Evolutionary conservation across 2,797 vertebrate genomes (phyloP), one percentile per base, ranked within the genome.

Genomic region (Linurgus olivaceus): DNA sequence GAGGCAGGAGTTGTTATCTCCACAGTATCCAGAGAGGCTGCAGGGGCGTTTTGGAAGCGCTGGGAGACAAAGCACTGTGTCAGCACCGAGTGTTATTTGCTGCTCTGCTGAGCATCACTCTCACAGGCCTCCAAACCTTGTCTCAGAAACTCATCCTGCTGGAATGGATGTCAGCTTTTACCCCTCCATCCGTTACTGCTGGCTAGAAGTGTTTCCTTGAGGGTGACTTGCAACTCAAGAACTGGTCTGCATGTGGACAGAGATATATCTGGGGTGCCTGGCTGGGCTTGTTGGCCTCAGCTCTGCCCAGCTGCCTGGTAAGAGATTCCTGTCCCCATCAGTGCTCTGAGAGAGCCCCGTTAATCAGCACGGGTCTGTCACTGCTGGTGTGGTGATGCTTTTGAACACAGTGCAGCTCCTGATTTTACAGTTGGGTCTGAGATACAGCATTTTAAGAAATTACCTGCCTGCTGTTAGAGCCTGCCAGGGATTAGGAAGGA

Each of bases 1-100:
- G 62, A 50, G 81, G 48, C 29, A 5, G 0, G 1, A 19, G 35
- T 10, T 71, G 45, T 37, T 58, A 31, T 48, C 86, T 55, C 23
- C 17, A 4, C 48, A 23, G 63, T 7, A 10, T 26, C 33, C 9
- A 17, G 31, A 44, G 68, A 50, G 90, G 78, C 95, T 88, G 94
- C 79, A 25, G 12, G 11, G 0, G 65, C 5, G 1, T 52, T 72
- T 52, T 62, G 66, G 77, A 62, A 77, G 73, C 5, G 17, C 74
- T 38, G 67, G 73, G 75, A 96, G 94, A 96, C 94, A 94, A 96
- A 95, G 96, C 94, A 25, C 72, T 17, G 33, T 90, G 88, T 94
- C 88, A 72, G 92, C 82, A 66, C 52, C 0, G 14, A 25, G 66
- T 54, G 54, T 31, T 90, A 23, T n/a, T 85, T 62, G 73, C 88